Evolutionary conservation across 2,113 vertebrate genomes (phyloP), one percentile per base, ranked within the genome.

Genomic region (Rhodinocichla rosea): DNA sequence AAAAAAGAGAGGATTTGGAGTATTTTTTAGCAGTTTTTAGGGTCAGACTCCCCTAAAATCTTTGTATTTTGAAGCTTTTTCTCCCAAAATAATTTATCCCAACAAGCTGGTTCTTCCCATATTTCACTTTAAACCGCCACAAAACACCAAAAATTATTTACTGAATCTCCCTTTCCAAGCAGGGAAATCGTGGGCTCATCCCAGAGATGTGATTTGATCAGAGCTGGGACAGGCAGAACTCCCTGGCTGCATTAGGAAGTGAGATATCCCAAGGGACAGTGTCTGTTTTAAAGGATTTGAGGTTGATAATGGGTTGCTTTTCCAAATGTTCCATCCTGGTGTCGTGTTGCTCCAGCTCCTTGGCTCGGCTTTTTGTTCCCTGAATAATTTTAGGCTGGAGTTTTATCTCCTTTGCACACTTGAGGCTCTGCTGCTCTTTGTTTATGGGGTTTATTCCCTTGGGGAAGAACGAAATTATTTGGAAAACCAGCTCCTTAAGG

Each of bases 191-290:
- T 22, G 50, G 42, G 15, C 13, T 63, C 11, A 9, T 30, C 52
- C 33, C 9, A 1, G 56, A 68, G 50, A n/a, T 1, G 28, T 7
- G 42, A 42, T 74, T 80, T 73, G 77, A 87, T 64, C 59, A 9
- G 81, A 52, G 33, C 82, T 39, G 82, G 78, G 74, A 76, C 55
- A 50, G 69, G 73, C 77, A 89, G 70, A 65, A 23, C 40, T 95
- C 89, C 45, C 20, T 2, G 9, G 63, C 47, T 60, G 52, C 2
- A 1, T n/a, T 0, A 3, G 87, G 92, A 94, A 89, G 80, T 0
- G 19, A 76, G 49, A 49, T 4, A 30, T 78, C 90, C 73, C 92
- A 9, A 14, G 73, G 85, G 84, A 60, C 17, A 15, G n/a, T 1
- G 7, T 60, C 81, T 78, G 60, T 12, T 93, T 87, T 35, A 11